Base-by-base conservation (phyloP, 2,797 vertebrate species). In the Cheirogaleus major region DNA sequence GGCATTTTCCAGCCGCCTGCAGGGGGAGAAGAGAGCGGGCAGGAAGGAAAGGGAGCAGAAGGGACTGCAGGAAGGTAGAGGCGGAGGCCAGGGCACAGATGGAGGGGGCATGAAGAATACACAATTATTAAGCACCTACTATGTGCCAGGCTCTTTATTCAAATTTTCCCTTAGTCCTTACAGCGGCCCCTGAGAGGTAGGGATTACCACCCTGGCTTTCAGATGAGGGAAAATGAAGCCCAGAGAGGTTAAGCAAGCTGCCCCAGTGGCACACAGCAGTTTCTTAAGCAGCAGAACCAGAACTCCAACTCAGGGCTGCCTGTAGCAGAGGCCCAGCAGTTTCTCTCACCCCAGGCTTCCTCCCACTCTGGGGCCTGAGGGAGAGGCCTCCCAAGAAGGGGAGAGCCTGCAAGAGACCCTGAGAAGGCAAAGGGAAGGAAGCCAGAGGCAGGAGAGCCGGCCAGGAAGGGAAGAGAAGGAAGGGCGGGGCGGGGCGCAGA, bases 161-260 rank as follows among this genome's bases (percentile, higher is more conserved):
- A 32, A 25, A 61, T 38, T 45, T 86, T 87, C 45, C 65, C 17
- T 63, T 67, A 48, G 59, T 65, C 52, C 52, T 86, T 65, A 27
- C 9, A 63, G 67, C 4, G n/a, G 0, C 41, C 32, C 52, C 1
- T 1, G 20, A 85, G 86, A 96, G 20, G 13, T 0, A 41, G 15
- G 48, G 57, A 35, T 55, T 8, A 30, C 17, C 32, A 45, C 10
- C 38, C 52, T n/a, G 22, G 7, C 22, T 59, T 91, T 63, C 48
- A 18, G 52, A 50, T 17, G 59, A 72, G 59, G 59, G 18, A 48
- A 35, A 82, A 89, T 1, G 50, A 95, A 81, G 81, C 70, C 69
- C 96, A 97, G 97, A 97, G 94, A 96, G 45, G 95, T 69, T 76
- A 86, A 87, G 75, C n/a, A 45, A 91, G 15, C 70, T 38, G 59